A percentile compares a stretch with the other conserved stretches of the same genome.
These are phyloP conservation scores for Spheniscus mendiculus DNA, from an alignment of 2,113 vertebrate genomes.

Conservation along the genomic window DNA sequence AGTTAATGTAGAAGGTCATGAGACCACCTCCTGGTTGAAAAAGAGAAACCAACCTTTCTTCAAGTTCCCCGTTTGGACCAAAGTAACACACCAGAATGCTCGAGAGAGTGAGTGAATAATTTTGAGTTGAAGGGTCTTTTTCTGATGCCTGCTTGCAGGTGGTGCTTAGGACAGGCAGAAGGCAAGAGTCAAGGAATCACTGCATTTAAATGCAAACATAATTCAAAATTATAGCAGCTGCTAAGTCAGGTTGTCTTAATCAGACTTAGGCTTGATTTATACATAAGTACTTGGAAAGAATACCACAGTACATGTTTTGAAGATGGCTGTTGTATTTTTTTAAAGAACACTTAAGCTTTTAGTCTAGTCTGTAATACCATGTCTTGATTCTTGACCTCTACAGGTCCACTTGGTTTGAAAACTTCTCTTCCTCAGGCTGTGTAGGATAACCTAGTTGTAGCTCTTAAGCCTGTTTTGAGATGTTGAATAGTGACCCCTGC, in stretches of 20 bases:
- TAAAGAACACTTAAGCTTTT: neutral
- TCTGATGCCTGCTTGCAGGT: neutral
- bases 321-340: neutral
- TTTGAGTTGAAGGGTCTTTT: neutral
- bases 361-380: neutral
- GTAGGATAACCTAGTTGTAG: neutral
- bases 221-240: neutral
- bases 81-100: neutral
- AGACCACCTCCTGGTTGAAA: neutral
- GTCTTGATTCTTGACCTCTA: neutral
- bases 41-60: neutral
- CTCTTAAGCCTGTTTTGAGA: neutral
- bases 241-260: neutral
- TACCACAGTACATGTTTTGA: neutral
- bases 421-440: neutral
- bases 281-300: neutral
- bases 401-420: neutral
- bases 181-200: neutral
- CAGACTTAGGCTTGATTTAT: neutral
- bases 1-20: neutral
- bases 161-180: neutral
- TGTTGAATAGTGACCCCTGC: constrained; percentile 5
- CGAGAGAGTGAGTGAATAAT: neutral
- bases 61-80: neutral
- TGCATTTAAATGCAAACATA: neutral